Evolutionary conservation across 2,797 vertebrate species (phyloP), one percentile per base, ranked within the genome.

Genomic region (Lepilemur septentrionalis): DNA sequence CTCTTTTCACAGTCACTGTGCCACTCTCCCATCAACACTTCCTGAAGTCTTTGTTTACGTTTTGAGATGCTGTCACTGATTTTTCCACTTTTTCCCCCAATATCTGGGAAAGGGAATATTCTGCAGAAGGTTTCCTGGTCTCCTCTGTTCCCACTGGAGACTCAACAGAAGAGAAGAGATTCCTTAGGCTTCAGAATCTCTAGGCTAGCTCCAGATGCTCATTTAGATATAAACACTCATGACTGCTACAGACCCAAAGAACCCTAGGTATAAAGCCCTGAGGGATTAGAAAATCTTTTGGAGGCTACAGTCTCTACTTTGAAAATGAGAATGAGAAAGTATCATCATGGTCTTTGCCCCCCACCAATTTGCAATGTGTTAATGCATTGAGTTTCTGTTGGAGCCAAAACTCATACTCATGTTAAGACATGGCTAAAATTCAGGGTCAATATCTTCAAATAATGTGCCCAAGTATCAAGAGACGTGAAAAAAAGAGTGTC

Each of bases 201-300:
- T 17, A 25, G 30, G 25, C 25, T 46, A 52, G 61, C n/a, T 95
- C 46, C 69, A 90, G 70, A 92, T 92, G 97, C 65, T 73, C 82
- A 79, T 94, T 92, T 92, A 85, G 88, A 79, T 57, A 88, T 67
- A 88, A 87, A 89, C 28, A 83, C 23, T 76, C 3, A 30, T 25
- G 14, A 23, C 48, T 89, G 93, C 93, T 76, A 57, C 79, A 92
- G 72, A 92, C 23, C 22, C 38, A 78, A 25, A 78, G 38, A 50
- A 32, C 22, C 38, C 79, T 73, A 72, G n/a, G 43, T 17, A 18
- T 12, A 35, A 72, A 76, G 20, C 69, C 46, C 20, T 23, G 46
- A 75, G 9, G 32, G 30, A 41, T 95, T 78, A 69, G 11, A 63
- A 38, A 65, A 43, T n/a, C 8, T 63, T 91, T 86, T 41, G 3